Conservation (phyloP, 2,797 vertebrate genomes). For the Scolopax bukidnonensis region DNA sequence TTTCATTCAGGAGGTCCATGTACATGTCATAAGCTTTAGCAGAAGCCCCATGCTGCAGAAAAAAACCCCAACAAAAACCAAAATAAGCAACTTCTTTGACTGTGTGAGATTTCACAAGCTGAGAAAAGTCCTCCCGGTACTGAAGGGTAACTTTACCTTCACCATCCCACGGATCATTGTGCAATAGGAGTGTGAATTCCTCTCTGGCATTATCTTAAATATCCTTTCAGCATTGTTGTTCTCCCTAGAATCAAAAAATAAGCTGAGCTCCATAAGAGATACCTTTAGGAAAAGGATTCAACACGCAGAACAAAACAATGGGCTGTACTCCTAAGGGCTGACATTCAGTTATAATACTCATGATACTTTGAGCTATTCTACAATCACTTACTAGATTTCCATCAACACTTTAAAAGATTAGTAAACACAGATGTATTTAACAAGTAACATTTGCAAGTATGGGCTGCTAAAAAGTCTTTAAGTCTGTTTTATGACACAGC, state of each 20-base stretch:
- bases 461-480: neutral
- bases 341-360: neutral
- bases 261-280: neutral
- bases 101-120: neutral
- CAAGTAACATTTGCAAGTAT: neutral
- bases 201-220: conserved; percentile 91
- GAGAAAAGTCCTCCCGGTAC: neutral
- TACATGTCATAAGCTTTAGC: conserved; percentile 85
- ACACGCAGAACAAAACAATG: neutral
- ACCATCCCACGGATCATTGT: conserved; percentile 94
- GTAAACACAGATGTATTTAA: neutral
- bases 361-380: neutral
- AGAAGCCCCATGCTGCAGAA: conserved; percentile 82
- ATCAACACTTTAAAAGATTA: neutral
- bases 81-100: neutral
- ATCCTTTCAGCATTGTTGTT: conserved; percentile 92
- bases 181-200: conserved; percentile 84
- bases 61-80: neutral
- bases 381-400: neutral
- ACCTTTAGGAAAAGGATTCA: neutral
- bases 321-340: neutral
- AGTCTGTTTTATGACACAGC: neutral
- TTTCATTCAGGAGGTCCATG: conserved; percentile 87
- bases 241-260: conserved; percentile 60
- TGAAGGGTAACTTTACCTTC: conserved; percentile 81